Evolutionary conservation across 2,113 vertebrate species (phyloP), one percentile per base, ranked within the genome.

Genomic region (Canis aureus): DNA sequence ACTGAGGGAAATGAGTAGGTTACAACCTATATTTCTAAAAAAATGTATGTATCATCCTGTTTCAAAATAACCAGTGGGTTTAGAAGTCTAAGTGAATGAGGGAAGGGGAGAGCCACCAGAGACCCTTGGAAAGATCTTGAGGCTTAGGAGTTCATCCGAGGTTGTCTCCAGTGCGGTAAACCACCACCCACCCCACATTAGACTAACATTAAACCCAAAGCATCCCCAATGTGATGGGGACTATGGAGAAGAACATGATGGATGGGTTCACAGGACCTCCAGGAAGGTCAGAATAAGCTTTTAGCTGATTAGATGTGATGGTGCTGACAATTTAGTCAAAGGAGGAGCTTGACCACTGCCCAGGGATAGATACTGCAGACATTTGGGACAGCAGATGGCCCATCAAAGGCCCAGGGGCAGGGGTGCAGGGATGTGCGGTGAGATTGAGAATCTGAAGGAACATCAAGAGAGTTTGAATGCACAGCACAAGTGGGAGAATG

Each of bases 401-500:
- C 35, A 8, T 69, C 12, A 49, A 82, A 43, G 35, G 71, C 12
- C 16, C 13, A 1, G 32, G 13, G 49, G 32, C 32, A n/a, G 7
- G 29, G 13, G 29, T 0, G 2, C 12, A 4, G 3, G 29, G 16
- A 22, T 11, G 22, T 11, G 15, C 0, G 49, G n/a, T 87, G 51
- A 76, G 51, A 85, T 16, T 69, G 76, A 59, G 27, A 27, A 35
- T 11, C 16, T 67, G 43, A 38, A 82, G 12, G 85, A 64, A 83
- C 2, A 73, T 11, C 23, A 13, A 23, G n/a, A n/a, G 73, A 13
- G 0, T 35, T 53, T 6, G 0, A 73, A 20, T 35, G 51, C 12
- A 17, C 11, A 85, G 53, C 60, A 51, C 22, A 57, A 20, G 22
- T 27, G 23, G 20, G 15, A 79, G 25, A 53, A 20, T 3, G 20